These are phyloP conservation scores for Calypte anna DNA, from an alignment of 2,113 vertebrate genomes.

Conservation along the genomic window DNA sequence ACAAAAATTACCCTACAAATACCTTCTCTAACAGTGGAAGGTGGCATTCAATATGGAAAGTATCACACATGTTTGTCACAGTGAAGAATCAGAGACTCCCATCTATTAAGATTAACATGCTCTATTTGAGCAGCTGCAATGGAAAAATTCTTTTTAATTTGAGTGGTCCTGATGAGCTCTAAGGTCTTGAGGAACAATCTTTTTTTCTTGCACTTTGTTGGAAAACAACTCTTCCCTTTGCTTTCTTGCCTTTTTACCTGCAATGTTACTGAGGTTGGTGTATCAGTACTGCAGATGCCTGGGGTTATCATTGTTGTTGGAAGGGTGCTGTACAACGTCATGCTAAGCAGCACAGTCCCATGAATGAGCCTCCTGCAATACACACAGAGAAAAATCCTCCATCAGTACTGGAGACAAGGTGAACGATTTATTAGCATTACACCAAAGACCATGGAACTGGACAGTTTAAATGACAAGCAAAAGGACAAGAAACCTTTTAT, in stretches of 20 bases:
- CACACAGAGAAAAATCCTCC: neutral
- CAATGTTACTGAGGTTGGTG: constrained; percentile 50
- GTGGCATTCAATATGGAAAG: neutral
- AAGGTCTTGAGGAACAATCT: neutral
- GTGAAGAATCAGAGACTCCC: neutral
- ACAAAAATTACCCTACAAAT: neutral
- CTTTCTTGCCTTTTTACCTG: constrained; percentile 52
- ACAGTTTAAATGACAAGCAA: neutral
- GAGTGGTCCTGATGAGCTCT: neutral
- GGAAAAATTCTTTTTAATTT: neutral
- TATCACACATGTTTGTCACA: neutral
- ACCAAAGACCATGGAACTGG: neutral
- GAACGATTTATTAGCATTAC: neutral
- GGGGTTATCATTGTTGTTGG: constrained; percentile 54
- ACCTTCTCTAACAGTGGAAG: neutral
- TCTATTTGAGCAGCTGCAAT: neutral
- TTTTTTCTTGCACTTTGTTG: neutral
- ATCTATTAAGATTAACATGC: neutral
- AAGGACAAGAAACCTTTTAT: neutral
- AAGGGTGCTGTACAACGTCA: neutral
- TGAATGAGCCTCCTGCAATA: constrained; percentile 34
- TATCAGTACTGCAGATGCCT: constrained; percentile 40
- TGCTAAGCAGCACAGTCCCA: constrained; percentile 49
- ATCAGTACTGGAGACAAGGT: neutral
- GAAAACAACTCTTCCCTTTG: neutral